phyloP scores from a whole-genome alignment of 2,113 vertebrate species.

The Progne subis region DNA sequence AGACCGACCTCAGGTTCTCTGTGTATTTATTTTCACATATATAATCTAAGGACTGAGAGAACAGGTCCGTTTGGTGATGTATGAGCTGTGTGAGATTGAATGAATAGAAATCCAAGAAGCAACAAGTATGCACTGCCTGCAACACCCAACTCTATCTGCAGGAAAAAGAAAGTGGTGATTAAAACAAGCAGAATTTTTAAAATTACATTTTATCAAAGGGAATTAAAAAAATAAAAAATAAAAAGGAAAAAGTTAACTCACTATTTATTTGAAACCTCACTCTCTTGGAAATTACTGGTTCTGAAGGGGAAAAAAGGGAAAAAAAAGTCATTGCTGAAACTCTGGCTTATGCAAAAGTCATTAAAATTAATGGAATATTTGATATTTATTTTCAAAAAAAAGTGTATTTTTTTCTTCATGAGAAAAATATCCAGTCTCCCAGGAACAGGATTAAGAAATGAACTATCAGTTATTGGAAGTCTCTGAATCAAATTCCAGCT shows the following conservation, averaged over 20 bases:
- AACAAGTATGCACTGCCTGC: neutral
- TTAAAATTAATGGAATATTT: neutral
- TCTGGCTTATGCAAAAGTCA: neutral
- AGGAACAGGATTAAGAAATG: constrained; percentile 6
- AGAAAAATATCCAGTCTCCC: neutral
- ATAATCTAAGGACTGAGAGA: neutral
- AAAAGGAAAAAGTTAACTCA: neutral
- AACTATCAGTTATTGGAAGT: neutral
- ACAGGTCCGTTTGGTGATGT: neutral
- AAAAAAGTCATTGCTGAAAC: neutral
- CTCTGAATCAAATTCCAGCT: constrained; percentile 40
- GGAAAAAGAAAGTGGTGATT: neutral
- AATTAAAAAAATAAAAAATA: neutral
- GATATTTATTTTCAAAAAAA: neutral
- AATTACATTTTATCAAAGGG: neutral
- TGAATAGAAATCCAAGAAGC: neutral
- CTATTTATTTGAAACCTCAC: neutral
- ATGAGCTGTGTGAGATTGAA: neutral
- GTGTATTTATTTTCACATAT: neutral
- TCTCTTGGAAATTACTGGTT: neutral
- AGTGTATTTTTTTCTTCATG: neutral
- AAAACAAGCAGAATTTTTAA: neutral
- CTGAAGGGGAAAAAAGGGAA: neutral
- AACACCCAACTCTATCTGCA: neutral
- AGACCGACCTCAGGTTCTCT: neutral